Percentiles rank a stretch among this genome's conserved stretches.
phyloP scores from a whole-genome alignment of 2,113 vertebrate genomes.

The Saccopteryx bilineata region DNA sequence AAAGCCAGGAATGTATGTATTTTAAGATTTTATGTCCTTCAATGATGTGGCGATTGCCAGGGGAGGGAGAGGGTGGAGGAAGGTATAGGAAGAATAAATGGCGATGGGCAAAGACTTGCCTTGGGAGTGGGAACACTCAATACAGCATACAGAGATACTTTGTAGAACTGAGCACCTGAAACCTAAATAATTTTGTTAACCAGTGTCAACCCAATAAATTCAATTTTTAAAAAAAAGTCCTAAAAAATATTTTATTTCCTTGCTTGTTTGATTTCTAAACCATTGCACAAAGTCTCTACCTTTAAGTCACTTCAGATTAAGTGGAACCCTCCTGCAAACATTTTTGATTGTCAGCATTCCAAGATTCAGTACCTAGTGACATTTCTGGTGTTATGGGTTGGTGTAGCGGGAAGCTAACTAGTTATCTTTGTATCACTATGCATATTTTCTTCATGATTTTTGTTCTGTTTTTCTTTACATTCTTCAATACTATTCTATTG shows the following conservation, averaged over 20 bases:
- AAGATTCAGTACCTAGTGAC: background rate
- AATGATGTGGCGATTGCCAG: too few species aligned
- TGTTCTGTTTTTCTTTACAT: background rate
- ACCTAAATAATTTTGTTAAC: too few species aligned
- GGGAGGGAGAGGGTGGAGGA: too few species aligned
- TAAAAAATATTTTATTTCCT: slow-evolving; percentile 7
- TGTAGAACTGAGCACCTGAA: too few species aligned
- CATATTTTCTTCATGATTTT: background rate
- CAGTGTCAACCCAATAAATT: too few species aligned
- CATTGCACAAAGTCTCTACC: background rate
- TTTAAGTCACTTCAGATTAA: slow-evolving; percentile 53
- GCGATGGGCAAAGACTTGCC: too few species aligned
- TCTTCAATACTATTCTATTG: background rate
- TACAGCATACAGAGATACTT: too few species aligned
- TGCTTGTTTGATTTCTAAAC: slow-evolving; percentile 54
- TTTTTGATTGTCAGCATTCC: background rate
- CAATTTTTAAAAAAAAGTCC: too few species aligned
- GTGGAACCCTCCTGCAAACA: background rate
- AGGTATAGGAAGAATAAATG: too few species aligned
- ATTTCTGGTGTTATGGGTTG: background rate
- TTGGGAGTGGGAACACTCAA: too few species aligned
- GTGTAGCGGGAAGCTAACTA: background rate
- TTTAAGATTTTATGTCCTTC: slow-evolving; percentile 23
- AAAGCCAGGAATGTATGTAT: background rate
- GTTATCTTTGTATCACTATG: background rate